Evolutionary conservation across 1,140 invertebrate genomes (phyloP), one percentile per base, ranked within the genome.

Genomic region (Bacillus rossius): DNA sequence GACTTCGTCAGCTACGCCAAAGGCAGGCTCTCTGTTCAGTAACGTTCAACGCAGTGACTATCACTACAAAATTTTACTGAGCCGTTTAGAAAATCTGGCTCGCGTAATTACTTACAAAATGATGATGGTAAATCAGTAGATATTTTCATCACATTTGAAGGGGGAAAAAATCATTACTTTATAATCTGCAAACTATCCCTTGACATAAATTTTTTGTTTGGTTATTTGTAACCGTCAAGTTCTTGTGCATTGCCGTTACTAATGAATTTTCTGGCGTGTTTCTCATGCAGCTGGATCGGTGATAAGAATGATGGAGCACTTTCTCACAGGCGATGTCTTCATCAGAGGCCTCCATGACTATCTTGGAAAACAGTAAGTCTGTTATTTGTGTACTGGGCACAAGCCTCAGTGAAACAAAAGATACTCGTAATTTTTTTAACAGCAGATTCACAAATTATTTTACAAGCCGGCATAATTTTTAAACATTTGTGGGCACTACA

Each of bases 231-330:
- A n/a, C n/a, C n/a, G n/a, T n/a, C n/a, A n/a, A n/a, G n/a, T n/a
- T n/a, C n/a, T n/a, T n/a, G n/a, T n/a, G n/a, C n/a, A n/a, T n/a
- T n/a, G n/a, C n/a, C n/a, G 38, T 13, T n/a, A 40, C 10, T 51
- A 38, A 19, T 0, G 17, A 42, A n/a, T 14, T 42, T 23, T 14
- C 47, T 60, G 40, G 8, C 53, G 13, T 16, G 23, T 52, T 47
- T 37, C 20, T 61, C 57, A 60, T 66, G 26, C 61, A 74, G 82
- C 84, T 16, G 89, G 83, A 0, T 86, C 85, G 52, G 72, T 95
- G 3, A 81, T 95, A 37, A 72, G 89, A 49, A 94, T 95, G 91
- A 75, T 94, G 63, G 82, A 86, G 57, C 81, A 88, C 57, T 84
- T 89, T 23, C 75, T 92, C 13, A 85, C 87, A 1, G 77, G 83